phyloP scores from a whole-genome alignment of 2,113 vertebrate species.

The human (Homo sapiens) region DNA sequence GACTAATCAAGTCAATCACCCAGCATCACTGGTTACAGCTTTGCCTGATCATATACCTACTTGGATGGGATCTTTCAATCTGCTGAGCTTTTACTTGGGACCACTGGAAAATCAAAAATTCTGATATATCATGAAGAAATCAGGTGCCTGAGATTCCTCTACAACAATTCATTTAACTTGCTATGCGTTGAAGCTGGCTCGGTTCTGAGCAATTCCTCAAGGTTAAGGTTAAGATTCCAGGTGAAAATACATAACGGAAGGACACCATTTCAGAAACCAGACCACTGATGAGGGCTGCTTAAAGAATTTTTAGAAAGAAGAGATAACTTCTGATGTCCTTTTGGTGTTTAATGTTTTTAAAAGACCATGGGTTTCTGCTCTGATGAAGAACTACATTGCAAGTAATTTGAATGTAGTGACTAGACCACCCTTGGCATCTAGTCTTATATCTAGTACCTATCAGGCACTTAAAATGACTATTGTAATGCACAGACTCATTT shows the following conservation, averaged over 20 bases:
- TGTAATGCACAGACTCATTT: not conserved
- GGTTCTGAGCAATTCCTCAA: not conserved
- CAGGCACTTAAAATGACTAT: not conserved
- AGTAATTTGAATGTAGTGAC: not conserved
- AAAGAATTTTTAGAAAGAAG: not conserved
- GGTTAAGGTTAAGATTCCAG: not conserved
- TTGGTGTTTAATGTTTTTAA: not conserved
- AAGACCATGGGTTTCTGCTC: constrained; percentile 14
- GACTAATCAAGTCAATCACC: not conserved
- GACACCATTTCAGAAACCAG: not conserved
- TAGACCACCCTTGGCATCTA: not conserved
- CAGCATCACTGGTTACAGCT: not conserved
- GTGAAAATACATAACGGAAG: not conserved
- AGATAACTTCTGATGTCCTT: not conserved
- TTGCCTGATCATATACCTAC: not conserved
- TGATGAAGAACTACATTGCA: not conserved
- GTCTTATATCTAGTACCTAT: not conserved
- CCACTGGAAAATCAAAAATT: not conserved
- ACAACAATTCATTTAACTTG: not conserved
- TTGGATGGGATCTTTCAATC: not conserved
- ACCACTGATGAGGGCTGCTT: not conserved
- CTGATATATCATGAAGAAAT: not conserved
- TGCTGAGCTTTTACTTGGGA: not conserved
- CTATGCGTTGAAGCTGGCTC: not conserved
- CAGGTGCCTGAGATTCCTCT: not conserved